Evolutionary conservation across 2,888 invertebrate species (phyloP), one percentile per base, ranked within the genome.

Genomic region (Parthenolecanium corni): DNA sequence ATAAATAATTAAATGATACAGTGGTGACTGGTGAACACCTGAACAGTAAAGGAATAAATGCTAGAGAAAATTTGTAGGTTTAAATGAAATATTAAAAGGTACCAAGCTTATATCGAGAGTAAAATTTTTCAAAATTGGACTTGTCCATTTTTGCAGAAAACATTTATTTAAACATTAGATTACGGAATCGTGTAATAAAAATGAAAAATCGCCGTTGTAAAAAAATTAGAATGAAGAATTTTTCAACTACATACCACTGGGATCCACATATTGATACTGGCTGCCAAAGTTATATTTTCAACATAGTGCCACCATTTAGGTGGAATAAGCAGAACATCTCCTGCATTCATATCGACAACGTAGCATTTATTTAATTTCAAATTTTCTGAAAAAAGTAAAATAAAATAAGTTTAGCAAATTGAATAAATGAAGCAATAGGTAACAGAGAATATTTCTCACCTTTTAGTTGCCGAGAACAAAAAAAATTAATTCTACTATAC

Each of bases 221-320:
- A n/a, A n/a, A n/a, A n/a, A n/a, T n/a, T n/a, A n/a, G n/a, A n/a
- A n/a, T n/a, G n/a, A n/a, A n/a, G n/a, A n/a, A n/a, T n/a, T n/a
- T n/a, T n/a, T n/a, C n/a, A n/a, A n/a, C n/a, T n/a, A n/a, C n/a
- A n/a, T 24, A 63, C 63, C 66, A 86, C 74, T 51, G 89, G 86
- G 67, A 95, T 73, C 77, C 90, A 86, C 36, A 82, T 74, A 72
- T 93, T 92, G n/a, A 83, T 73, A 67, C 80, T 81, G 42, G 82
- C 72, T 42, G 79, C 76, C 9, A 78, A 74, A 16, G 76, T 74
- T 46, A 76, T 66, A 66, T 78, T 79, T 74, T 91, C 89, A 1
- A 95, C 96, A 76, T 87, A 94, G 76, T 96, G 96, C 96, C 96
- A 97, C 95, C 96, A 97, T 65, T 88, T 86, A 65, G 81, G 80